Percentiles rank a stretch among this genome's conserved stretches.
Conservation (phyloP, 2,113 vertebrate species). For the Picathartes gymnocephalus region DNA sequence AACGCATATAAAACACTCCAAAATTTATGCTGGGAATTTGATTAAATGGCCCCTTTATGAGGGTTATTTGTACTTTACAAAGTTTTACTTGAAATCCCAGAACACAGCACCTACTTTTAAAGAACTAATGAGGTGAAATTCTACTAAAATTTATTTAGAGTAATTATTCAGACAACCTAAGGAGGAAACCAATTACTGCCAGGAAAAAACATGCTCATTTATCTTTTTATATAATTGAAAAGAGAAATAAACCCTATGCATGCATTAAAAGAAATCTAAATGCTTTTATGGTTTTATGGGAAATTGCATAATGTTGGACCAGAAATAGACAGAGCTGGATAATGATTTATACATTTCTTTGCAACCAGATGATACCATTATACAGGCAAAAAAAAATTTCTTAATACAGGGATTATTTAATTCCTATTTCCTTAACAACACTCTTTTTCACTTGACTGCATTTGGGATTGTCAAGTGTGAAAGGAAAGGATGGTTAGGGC, state of each 20-base stretch:
- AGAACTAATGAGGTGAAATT: neutral
- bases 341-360: neutral
- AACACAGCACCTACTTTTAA: neutral
- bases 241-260: neutral
- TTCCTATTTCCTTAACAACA: neutral
- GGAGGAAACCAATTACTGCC: neutral
- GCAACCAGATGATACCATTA: neutral
- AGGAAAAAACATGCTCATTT: neutral
- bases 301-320: neutral
- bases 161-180: neutral
- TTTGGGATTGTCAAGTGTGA: neutral
- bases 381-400: neutral
- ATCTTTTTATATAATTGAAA: neutral
- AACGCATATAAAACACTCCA: neutral
- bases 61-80: neutral
- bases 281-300: neutral
- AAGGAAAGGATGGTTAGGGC: neutral
- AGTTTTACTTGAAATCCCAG: neutral
- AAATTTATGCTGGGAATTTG: neutral
- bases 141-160: neutral
- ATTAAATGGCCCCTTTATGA: neutral
- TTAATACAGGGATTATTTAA: neutral
- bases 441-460: neutral
- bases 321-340: neutral
- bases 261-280: neutral